Evolutionary conservation across 2,113 vertebrate genomes (phyloP).

Genomic region (Dasypus novemcinctus): DNA sequence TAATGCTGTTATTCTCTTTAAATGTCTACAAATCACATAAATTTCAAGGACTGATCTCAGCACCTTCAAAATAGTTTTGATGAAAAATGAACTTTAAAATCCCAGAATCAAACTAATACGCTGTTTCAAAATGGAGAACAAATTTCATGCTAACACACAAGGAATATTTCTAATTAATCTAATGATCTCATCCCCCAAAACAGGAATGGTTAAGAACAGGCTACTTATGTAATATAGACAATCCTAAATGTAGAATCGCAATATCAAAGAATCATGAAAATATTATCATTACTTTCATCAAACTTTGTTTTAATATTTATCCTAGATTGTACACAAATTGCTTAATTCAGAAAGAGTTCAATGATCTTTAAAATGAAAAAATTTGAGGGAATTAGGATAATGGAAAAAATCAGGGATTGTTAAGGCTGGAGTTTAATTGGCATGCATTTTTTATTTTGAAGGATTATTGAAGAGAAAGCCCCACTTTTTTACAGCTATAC

Average conservation of each 20-base stretch:
- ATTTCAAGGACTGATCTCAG: background rate
- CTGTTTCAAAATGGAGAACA: background rate
- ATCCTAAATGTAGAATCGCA: background rate
- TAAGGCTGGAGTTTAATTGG: background rate
- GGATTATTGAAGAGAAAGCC: background rate
- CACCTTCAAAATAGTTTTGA: background rate
- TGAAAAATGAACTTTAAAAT: slow-evolving; percentile 11
- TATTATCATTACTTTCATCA: background rate
- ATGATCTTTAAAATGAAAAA: background rate
- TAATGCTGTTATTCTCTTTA: background rate
- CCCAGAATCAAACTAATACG: background rate
- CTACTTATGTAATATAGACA: background rate
- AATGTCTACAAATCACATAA: background rate
- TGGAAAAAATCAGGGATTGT: background rate
- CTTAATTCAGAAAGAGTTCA: background rate
- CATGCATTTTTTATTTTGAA: slow-evolving; percentile 7
- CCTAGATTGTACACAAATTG: background rate
- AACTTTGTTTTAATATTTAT: slow-evolving; percentile 13
- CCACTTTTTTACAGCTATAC: background rate
- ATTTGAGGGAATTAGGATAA: background rate
- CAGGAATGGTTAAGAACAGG: background rate
- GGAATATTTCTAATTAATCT: slow-evolving; percentile 24
- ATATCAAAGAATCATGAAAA: background rate
- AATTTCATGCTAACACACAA: slow-evolving; percentile 5
- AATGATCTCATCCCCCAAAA: background rate